A percentile compares a stretch with the other conserved stretches of the same genome.
phyloP scores from a whole-genome alignment of 2,113 vertebrate genomes.

The Macaca nemestrina region DNA sequence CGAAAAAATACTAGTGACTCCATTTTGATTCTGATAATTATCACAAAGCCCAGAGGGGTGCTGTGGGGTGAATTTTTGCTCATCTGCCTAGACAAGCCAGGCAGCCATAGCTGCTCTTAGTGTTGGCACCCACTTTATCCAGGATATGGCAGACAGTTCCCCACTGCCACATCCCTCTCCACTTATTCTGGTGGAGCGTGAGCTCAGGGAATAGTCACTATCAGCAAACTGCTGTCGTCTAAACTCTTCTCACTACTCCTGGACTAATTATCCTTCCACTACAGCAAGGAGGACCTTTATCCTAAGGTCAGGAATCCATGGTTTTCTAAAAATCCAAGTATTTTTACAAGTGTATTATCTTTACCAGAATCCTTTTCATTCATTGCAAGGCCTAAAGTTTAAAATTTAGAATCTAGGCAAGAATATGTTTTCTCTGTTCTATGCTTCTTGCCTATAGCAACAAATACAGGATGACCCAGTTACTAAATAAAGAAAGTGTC shows the following conservation, averaged over 20 bases:
- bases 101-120: not conserved
- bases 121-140: not conserved
- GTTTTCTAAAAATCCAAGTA: not conserved
- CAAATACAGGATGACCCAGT: not conserved
- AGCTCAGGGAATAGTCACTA: not conserved
- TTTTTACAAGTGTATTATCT: not conserved
- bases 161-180: not conserved
- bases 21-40: not conserved
- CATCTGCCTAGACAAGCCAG: not conserved
- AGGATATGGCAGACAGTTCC: not conserved
- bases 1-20: not conserved
- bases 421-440: not conserved
- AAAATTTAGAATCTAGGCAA: not conserved
- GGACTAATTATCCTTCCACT: not conserved
- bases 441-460: not conserved
- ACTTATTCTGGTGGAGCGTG: not conserved
- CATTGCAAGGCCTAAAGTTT: not conserved
- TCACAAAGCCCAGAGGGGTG: not conserved
- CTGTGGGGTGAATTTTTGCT: not conserved
- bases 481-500: not conserved
- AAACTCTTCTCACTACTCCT: not conserved
- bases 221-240: not conserved
- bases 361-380: not conserved
- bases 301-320: not conserved
- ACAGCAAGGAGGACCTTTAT: not conserved